Evolutionary conservation across 2,113 vertebrate genomes (phyloP).

Genomic region (Gasterosteus nipponicus): DNA sequence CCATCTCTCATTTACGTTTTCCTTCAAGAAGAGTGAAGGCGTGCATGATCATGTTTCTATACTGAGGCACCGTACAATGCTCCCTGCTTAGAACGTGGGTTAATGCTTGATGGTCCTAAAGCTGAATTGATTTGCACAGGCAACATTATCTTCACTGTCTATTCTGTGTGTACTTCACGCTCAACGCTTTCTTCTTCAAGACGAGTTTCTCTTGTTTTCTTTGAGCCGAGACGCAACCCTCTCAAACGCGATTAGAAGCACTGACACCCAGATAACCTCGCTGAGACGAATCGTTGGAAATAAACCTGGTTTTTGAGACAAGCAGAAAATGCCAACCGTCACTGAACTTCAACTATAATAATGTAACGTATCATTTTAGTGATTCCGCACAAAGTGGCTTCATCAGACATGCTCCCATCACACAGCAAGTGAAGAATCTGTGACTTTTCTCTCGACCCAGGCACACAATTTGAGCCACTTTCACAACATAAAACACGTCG

Average conservation of each 20-base stretch:
- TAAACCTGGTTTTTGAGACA: slow-evolving; percentile 47
- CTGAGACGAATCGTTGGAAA: slow-evolving; percentile 50
- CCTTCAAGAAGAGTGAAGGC: slow-evolving; percentile 21
- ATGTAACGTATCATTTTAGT: slow-evolving; percentile 27
- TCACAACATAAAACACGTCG: slow-evolving; percentile 16
- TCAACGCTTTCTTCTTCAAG: slow-evolving; percentile 24
- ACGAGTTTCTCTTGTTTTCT: slow-evolving; percentile 56
- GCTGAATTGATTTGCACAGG: slow-evolving; percentile 56
- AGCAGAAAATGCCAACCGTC: slow-evolving; percentile 47
- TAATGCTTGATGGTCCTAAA: slow-evolving; percentile 48
- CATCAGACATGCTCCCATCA: slow-evolving; percentile 47
- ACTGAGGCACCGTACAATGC: slow-evolving; percentile 42
- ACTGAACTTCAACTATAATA: slow-evolving; percentile 29
- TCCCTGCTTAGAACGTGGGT: slow-evolving; percentile 39
- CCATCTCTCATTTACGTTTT: slow-evolving; percentile 31
- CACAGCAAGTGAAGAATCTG: slow-evolving; percentile 22
- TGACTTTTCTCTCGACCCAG: slow-evolving; percentile 2
- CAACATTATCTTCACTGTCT: slow-evolving; percentile 62
- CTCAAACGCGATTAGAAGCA: slow-evolving; percentile 63
- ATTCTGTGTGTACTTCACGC: slow-evolving; percentile 51
- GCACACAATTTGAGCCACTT: background rate
- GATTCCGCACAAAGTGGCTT: slow-evolving; percentile 28
- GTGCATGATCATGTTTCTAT: slow-evolving; percentile 48
- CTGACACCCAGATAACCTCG: slow-evolving; percentile 51
- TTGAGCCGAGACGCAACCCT: slow-evolving; percentile 47